Evolutionary conservation across 2,888 invertebrate genomes (phyloP).

Genomic region (Hirtodrosophila confusa): DNA sequence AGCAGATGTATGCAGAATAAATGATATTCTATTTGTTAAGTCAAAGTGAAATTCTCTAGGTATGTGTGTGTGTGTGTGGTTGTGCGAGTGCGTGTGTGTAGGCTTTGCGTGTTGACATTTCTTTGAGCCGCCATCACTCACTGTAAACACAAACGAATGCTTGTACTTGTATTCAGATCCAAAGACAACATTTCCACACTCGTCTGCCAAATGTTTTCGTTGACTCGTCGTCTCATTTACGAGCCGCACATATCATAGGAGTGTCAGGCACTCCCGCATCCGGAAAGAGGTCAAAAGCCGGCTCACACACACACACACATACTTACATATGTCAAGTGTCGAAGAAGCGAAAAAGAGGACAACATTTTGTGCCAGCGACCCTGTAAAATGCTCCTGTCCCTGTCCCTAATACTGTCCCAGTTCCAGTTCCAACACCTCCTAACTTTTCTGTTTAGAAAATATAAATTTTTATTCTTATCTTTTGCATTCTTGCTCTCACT

Average conservation of each 20-base stretch:
- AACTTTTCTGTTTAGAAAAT: conserved; percentile 45
- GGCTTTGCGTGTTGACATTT: conserved; percentile 76
- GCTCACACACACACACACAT: conserved; percentile 38
- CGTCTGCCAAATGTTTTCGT: conserved; percentile 53
- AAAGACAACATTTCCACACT: conserved; percentile 63
- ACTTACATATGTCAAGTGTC: conserved; percentile 72
- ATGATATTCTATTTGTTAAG: conserved; percentile 79
- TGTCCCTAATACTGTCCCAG: not conserved
- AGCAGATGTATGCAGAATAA: conserved; percentile 71
- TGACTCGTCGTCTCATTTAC: conserved; percentile 64
- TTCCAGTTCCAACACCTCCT: conserved; percentile 3
- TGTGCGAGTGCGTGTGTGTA: conserved; percentile 26
- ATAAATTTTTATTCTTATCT: conserved; percentile 78
- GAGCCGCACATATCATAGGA: conserved; percentile 49
- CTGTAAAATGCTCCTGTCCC: conserved; percentile 33
- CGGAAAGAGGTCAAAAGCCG: conserved; percentile 80
- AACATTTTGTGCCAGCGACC: conserved; percentile 42
- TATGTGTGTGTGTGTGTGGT: conserved; percentile 14
- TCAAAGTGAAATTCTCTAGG: conserved; percentile 65
- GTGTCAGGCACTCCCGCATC: conserved; percentile 22
- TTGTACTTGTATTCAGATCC: conserved; percentile 25
- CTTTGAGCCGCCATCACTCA: conserved; percentile 78
- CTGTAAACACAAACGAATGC: conserved; percentile 47
- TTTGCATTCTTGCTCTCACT: conserved; percentile 60
- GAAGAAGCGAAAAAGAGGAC: conserved; percentile 53